These are phyloP conservation scores for Gnatocerus cornutus DNA, from an alignment of 2,888 invertebrate genomes.

Conservation along the genomic window DNA sequence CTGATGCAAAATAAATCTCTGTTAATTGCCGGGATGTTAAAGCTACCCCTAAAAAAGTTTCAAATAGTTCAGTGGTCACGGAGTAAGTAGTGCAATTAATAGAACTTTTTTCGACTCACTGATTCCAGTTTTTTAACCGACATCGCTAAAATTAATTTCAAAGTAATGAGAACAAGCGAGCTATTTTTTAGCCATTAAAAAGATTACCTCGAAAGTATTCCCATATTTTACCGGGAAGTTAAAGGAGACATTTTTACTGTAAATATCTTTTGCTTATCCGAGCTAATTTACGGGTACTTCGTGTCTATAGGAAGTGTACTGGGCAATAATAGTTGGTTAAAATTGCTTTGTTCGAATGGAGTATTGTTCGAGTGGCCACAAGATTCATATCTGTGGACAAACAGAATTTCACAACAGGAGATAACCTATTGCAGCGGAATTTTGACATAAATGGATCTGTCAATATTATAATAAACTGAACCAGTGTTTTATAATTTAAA, in stretches of 20 bases:
- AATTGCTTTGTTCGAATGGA: too few species aligned
- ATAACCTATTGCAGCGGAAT: too few species aligned
- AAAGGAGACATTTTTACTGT: not conserved
- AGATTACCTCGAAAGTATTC: not conserved
- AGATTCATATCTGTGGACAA: too few species aligned
- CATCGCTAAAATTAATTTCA: not conserved
- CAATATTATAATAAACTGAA: too few species aligned
- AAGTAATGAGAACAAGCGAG: not conserved
- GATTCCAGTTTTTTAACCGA: not conserved
- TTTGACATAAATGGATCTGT: too few species aligned
- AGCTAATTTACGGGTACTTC: constrained; percentile 3
- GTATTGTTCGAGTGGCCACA: too few species aligned
- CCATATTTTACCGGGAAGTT: not conserved
- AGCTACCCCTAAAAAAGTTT: not conserved
- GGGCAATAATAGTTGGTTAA: too few species aligned
- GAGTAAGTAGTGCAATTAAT: constrained; percentile 6
- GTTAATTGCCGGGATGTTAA: not conserved
- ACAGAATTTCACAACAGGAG: too few species aligned
- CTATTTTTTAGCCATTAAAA: not conserved
- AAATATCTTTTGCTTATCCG: not conserved
- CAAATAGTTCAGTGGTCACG: not conserved
- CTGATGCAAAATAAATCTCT: constrained; percentile 4
- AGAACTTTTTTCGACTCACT: not conserved
- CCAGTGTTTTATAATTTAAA: too few species aligned
- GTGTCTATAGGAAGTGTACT: not conserved